Conservation (phyloP, 2,113 vertebrate species). For the Corythaixoides concolor region DNA sequence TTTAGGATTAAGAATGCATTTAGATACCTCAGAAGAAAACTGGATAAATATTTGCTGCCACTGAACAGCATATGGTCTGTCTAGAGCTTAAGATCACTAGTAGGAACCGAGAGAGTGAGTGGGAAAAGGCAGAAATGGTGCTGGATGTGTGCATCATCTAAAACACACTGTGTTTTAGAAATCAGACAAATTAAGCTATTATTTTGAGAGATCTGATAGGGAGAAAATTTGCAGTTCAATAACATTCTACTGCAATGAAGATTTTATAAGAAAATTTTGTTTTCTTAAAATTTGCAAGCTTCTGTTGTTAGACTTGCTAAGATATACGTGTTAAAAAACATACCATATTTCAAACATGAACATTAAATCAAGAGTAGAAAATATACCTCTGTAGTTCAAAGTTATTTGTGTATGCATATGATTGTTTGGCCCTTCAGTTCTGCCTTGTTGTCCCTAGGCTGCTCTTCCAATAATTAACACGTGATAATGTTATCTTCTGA, state of each 20-base stretch:
- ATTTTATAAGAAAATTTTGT: not conserved
- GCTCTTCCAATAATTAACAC: conserved; percentile 6
- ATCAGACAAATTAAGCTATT: not conserved
- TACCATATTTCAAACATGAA: not conserved
- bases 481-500: not conserved
- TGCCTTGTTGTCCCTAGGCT: not conserved
- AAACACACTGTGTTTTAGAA: not conserved
- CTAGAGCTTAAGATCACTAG: not conserved
- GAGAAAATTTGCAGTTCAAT: not conserved
- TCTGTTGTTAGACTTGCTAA: not conserved
- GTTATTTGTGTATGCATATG: not conserved
- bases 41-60: not conserved
- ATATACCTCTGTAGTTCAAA: not conserved
- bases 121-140: not conserved
- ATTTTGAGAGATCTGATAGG: not conserved
- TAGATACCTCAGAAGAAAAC: not conserved
- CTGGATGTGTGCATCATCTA: not conserved
- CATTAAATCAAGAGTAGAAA: not conserved
- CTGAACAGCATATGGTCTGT: not conserved
- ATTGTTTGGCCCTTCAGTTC: not conserved
- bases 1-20: not conserved
- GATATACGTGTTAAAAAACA: not conserved
- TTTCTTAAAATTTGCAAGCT: not conserved
- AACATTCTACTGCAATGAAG: not conserved
- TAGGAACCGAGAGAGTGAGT: not conserved